A percentile compares a stretch with the other conserved stretches of the same genome.
Conservation (phyloP, 2,888 invertebrate genomes). For the Beris morrisii region DNA sequence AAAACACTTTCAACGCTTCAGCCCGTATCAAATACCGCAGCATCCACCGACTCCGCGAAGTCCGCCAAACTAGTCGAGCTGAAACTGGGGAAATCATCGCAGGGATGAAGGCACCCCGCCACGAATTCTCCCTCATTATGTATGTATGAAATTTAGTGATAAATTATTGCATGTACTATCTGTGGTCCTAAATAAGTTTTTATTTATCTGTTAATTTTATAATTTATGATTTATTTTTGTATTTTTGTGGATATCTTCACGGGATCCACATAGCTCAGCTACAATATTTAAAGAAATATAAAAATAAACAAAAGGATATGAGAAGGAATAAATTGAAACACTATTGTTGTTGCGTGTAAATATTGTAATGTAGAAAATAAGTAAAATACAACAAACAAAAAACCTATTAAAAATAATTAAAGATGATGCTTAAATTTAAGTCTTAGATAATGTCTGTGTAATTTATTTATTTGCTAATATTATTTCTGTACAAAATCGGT, state of each 20-base stretch:
- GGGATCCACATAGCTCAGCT: too few species aligned
- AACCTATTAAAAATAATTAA: neutral
- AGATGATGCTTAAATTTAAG: conserved; percentile 27
- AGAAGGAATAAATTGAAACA: neutral
- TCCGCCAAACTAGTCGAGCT: conserved; percentile 47
- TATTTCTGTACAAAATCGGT: conserved; percentile 30
- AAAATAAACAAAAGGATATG: neutral
- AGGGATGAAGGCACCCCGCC: neutral
- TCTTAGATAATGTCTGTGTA: conserved; percentile 30
- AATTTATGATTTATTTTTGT: too few species aligned
- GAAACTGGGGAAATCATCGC: neutral
- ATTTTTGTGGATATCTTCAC: too few species aligned
- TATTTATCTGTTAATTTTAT: too few species aligned
- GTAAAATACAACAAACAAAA: conserved; percentile 13
- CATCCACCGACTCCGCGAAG: conserved; percentile 49
- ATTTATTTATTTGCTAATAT: conserved; percentile 27
- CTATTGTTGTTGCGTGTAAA: conserved; percentile 31
- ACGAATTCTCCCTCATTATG: neutral
- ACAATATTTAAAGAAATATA: too few species aligned
- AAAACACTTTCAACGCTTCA: conserved; percentile 54
- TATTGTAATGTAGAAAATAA: conserved; percentile 18
- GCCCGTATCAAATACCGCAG: conserved; percentile 52
- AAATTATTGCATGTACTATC: conserved; percentile 18
- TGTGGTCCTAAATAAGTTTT: conserved; percentile 19
- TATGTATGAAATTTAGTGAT: conserved; percentile 2